A percentile compares a stretch with the other conserved stretches of the same genome.
These are phyloP conservation scores for Acrobasis consociella DNA, from an alignment of 2,888 invertebrate genomes.

Conservation along the genomic window DNA sequence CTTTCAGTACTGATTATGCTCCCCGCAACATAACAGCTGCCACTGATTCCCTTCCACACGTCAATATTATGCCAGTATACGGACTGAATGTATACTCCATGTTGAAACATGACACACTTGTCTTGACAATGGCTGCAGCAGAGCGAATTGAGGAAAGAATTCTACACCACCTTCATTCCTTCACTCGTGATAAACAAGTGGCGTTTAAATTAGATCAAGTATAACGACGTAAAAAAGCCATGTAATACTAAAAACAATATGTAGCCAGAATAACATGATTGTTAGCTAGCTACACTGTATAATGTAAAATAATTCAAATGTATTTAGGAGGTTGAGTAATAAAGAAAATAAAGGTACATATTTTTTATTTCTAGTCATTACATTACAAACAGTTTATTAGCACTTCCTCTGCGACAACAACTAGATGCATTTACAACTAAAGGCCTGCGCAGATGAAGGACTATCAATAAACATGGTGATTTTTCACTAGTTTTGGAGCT, in stretches of 20 bases:
- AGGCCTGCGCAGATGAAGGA: too few species aligned
- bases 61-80: constrained; percentile 97
- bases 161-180: constrained; percentile 86
- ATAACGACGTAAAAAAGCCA: constrained; percentile 43
- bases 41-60: constrained; percentile 88
- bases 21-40: constrained; percentile 94
- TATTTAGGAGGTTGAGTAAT: too few species aligned
- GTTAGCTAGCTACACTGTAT: too few species aligned
- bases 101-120: constrained; percentile 97
- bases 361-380: too few species aligned
- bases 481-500: too few species aligned
- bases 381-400: too few species aligned
- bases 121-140: constrained; percentile 92
- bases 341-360: too few species aligned
- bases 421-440: too few species aligned
- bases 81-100: constrained; percentile 98
- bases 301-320: too few species aligned
- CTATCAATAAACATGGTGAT: too few species aligned
- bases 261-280: too few species aligned
- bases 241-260: neutral
- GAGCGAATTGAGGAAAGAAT: constrained; percentile 92
- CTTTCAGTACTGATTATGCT: constrained; percentile 91
- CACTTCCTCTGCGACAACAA: too few species aligned
- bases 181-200: constrained; percentile 67
- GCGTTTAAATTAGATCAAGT: constrained; percentile 86